Evolutionary conservation across 2,888 invertebrate genomes (phyloP).

Genomic region (Diabrotica balteata): DNA sequence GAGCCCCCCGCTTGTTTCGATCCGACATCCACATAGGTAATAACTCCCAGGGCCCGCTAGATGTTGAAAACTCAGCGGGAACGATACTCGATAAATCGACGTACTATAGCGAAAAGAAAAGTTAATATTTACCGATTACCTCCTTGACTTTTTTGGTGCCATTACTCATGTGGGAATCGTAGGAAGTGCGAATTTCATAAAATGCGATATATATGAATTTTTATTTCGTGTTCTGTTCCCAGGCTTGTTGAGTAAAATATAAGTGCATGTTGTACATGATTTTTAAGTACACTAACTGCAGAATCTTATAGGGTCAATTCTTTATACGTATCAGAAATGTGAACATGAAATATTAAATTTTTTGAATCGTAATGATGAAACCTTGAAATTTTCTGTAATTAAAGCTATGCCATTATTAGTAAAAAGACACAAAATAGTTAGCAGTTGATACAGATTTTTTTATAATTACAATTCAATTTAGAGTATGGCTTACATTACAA

Average conservation of each 20-base stretch:
- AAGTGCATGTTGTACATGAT: background rate
- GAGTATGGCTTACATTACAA: too few relatives aligned
- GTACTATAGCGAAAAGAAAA: slow-evolving; percentile 33
- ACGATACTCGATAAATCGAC: slow-evolving; percentile 39
- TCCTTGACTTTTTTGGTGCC: slow-evolving; percentile 21
- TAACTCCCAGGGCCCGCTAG: slow-evolving; percentile 39
- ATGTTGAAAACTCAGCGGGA: slow-evolving; percentile 39
- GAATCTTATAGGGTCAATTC: too few relatives aligned
- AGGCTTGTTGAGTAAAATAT: background rate
- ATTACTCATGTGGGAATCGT: slow-evolving; percentile 24
- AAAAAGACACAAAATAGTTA: too few relatives aligned
- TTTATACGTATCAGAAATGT: too few relatives aligned
- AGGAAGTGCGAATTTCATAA: background rate
- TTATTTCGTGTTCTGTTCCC: slow-evolving; percentile 3
- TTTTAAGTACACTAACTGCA: too few relatives aligned
- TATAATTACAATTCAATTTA: too few relatives aligned
- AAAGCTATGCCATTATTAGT: too few relatives aligned
- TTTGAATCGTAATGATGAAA: too few relatives aligned
- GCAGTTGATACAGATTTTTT: too few relatives aligned
- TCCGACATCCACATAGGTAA: slow-evolving; percentile 36
- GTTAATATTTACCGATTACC: slow-evolving; percentile 33
- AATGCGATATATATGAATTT: background rate
- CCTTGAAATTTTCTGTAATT: too few relatives aligned
- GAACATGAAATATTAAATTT: too few relatives aligned
- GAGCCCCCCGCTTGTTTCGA: slow-evolving; percentile 37